Percentiles rank a stretch among this genome's conserved stretches.
Evolutionary conservation across 2,888 invertebrate species (phyloP).

Genomic region (Bhutanitis thaidina): DNA sequence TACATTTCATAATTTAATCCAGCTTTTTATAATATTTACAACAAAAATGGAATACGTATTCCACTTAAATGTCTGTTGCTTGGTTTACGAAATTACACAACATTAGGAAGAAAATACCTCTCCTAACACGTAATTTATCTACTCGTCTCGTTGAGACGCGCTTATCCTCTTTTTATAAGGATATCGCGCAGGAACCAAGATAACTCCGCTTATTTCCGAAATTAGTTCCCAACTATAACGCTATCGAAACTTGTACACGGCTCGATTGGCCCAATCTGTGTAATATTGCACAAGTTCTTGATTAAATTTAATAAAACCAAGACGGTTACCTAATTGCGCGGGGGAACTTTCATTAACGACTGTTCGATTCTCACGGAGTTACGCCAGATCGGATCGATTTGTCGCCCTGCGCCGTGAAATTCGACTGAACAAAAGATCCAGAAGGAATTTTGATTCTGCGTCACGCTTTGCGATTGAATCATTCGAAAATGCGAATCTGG

Average conservation of each 20-base stretch:
- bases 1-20: no score
- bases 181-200: constrained; percentile 62
- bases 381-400: constrained; percentile 54
- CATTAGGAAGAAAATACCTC: not conserved
- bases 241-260: constrained; percentile 76
- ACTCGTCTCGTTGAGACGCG: constrained; percentile 24
- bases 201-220: constrained; percentile 70
- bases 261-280: constrained; percentile 76
- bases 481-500: constrained; percentile 50
- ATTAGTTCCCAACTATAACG: constrained; percentile 76
- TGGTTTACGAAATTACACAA: not conserved
- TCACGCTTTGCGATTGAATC: constrained; percentile 46
- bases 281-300: constrained; percentile 79
- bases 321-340: constrained; percentile 75
- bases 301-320: constrained; percentile 80
- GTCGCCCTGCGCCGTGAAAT: constrained; percentile 33
- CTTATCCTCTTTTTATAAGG: constrained; percentile 69
- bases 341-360: constrained; percentile 73
- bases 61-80: not conserved
- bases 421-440: constrained; percentile 36
- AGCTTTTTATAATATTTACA: no score
- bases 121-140: constrained; percentile 7
- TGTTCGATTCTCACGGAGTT: constrained; percentile 68
- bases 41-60: no score
- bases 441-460: constrained; percentile 41